Conservation (phyloP, 1,140 invertebrate species). For the Coptotermes formosanus region DNA sequence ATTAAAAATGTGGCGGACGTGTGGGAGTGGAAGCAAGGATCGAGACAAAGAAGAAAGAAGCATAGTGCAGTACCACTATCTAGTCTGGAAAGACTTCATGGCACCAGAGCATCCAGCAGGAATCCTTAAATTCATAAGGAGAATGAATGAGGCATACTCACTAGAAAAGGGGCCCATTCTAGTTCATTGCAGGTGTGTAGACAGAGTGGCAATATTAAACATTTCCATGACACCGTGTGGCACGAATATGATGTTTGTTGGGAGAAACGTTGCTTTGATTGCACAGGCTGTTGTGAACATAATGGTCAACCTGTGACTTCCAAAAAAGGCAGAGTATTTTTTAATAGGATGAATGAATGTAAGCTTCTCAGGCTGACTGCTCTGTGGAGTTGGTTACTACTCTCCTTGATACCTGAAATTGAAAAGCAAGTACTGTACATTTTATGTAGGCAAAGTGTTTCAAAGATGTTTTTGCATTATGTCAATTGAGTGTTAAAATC, state of each 20-base stretch:
- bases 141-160: slow-evolving; percentile 85
- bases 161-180: slow-evolving; percentile 79
- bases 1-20: slow-evolving; percentile 60
- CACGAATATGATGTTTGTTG: not conserved
- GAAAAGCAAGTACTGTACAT: no score
- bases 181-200: slow-evolving; percentile 76
- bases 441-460: no score
- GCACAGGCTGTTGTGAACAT: not conserved
- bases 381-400: no score
- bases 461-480: no score
- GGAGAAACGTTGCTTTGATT: slow-evolving; percentile 17
- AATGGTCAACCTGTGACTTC: no score
- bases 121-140: slow-evolving; percentile 85
- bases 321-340: no score
- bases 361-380: no score
- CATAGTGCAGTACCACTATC: slow-evolving; percentile 90
- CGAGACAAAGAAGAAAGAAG: slow-evolving; percentile 64
- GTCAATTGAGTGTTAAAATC: no score
- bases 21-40: slow-evolving; percentile 42
- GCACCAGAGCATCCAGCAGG: slow-evolving; percentile 89
- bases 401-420: no score
- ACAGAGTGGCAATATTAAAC: no score
- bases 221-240: not conserved
- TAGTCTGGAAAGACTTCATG: slow-evolving; percentile 93
- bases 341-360: no score